phyloP scores from a whole-genome alignment of 2,888 invertebrate genomes.

The Anthophora plumipes region DNA sequence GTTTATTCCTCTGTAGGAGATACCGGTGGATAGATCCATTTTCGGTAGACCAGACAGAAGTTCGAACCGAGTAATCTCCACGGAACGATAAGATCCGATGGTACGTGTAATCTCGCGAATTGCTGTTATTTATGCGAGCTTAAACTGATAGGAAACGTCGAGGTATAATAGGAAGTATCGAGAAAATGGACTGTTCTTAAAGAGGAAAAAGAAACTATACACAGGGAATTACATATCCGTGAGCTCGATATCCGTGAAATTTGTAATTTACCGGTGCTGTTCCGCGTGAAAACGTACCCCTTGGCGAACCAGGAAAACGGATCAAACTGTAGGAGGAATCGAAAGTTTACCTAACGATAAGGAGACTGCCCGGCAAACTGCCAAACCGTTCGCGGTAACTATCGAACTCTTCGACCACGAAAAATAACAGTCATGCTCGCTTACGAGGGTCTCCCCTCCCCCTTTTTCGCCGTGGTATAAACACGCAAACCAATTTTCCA shows the following conservation, averaged over 20 bases:
- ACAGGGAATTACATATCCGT: neutral
- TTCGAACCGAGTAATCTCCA: neutral
- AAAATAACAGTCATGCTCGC: constrained; percentile 76
- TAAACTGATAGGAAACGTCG: constrained; percentile 11
- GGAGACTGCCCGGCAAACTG: constrained; percentile 47
- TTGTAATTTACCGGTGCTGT: constrained; percentile 22
- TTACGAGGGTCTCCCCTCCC: too few relatives aligned
- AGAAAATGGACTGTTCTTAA: neutral
- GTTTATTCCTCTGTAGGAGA: neutral
- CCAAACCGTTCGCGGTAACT: constrained; percentile 40
- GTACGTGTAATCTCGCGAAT: neutral
- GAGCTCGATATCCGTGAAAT: constrained; percentile 5
- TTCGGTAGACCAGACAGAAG: neutral
- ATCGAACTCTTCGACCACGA: constrained; percentile 51
- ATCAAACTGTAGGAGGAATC: constrained; percentile 8
- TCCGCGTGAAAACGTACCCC: constrained; percentile 16
- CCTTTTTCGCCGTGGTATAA: constrained; percentile 65
- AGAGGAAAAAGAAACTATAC: too few relatives aligned
- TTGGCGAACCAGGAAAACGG: constrained; percentile 5
- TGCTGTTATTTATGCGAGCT: neutral
- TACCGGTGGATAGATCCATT: neutral
- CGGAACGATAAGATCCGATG: neutral
- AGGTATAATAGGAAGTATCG: constrained; percentile 4
- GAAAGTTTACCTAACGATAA: constrained; percentile 54
- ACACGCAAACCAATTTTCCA: constrained; percentile 76